phyloP scores from a whole-genome alignment of 2,113 vertebrate genomes.

The Turdus rufiventris region DNA sequence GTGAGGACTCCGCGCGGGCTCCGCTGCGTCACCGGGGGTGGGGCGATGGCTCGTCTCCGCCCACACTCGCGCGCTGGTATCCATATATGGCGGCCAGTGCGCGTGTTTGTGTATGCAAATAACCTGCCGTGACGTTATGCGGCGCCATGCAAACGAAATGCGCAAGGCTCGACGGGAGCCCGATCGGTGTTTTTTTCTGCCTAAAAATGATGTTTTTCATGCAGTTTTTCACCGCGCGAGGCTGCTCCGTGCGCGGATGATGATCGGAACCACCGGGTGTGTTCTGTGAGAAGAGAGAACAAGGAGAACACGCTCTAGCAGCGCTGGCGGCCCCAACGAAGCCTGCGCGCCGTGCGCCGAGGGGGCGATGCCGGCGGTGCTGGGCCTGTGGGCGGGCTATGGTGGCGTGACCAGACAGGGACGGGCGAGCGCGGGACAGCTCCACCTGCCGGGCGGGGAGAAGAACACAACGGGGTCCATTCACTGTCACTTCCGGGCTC shows the following conservation, averaged over 20 bases:
- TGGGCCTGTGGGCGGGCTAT: background rate
- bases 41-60: fast-evolving
- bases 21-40: background rate
- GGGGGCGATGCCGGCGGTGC: no score
- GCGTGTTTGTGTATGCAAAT: background rate
- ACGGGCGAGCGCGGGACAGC: background rate
- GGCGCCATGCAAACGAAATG: background rate
- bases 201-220: background rate
- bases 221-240: background rate
- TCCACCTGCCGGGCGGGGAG: background rate
- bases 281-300: background rate
- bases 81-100: background rate
- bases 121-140: fast-evolving
- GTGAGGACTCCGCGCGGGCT: no score
- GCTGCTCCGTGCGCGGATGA: background rate
- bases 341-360: no score
- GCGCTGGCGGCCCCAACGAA: fast-evolving
- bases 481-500: background rate
- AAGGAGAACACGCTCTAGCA: no score
- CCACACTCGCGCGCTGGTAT: fast-evolving
- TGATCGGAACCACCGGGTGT: no score
- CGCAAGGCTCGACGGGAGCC: background rate
- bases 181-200: background rate
- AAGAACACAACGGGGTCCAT: fast-evolving
- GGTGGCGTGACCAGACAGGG: background rate